These are phyloP conservation scores for Pemphredon lugubris DNA, from an alignment of 2,888 invertebrate species.

Conservation along the genomic window DNA sequence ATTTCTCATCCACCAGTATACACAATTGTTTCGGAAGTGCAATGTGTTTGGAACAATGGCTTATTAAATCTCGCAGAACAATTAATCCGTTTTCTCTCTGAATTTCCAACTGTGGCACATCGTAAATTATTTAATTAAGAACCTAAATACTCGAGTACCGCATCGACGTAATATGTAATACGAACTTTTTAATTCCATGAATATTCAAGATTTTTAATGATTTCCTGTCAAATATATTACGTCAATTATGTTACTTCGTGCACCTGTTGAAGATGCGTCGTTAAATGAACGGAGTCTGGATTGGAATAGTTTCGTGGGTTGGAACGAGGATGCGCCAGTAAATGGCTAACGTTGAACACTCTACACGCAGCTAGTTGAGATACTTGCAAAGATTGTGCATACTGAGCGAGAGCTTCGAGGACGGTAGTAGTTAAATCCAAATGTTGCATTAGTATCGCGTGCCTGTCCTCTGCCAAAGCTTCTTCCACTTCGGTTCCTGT, in stretches of 20 bases:
- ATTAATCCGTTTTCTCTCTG: slow-evolving; percentile 45
- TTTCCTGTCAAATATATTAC: neutral
- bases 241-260: neutral
- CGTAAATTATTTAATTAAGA: neutral
- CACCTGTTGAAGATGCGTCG: slow-evolving; percentile 55
- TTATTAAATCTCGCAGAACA: slow-evolving; percentile 49
- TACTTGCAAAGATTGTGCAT: slow-evolving; percentile 60
- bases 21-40: slow-evolving; percentile 52
- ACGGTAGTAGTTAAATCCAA: slow-evolving; percentile 55
- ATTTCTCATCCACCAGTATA: slow-evolving; percentile 55
- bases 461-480: slow-evolving; percentile 58
- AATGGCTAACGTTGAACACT: slow-evolving; percentile 57
- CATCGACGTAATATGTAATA: neutral
- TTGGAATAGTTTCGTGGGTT: slow-evolving; percentile 25
- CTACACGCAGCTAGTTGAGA: slow-evolving; percentile 58
- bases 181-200: slow-evolving; percentile 1
- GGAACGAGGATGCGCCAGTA: slow-evolving; percentile 39
- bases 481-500: slow-evolving; percentile 64
- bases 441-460: slow-evolving; percentile 58
- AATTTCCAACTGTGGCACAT: slow-evolving; percentile 46
- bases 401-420: slow-evolving; percentile 61
- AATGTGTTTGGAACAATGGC: slow-evolving; percentile 57
- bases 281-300: slow-evolving; percentile 20
- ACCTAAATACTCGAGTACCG: neutral
- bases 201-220: neutral